phyloP scores from a whole-genome alignment of 2,113 vertebrate genomes.

The Pelecanoides urinatrix region DNA sequence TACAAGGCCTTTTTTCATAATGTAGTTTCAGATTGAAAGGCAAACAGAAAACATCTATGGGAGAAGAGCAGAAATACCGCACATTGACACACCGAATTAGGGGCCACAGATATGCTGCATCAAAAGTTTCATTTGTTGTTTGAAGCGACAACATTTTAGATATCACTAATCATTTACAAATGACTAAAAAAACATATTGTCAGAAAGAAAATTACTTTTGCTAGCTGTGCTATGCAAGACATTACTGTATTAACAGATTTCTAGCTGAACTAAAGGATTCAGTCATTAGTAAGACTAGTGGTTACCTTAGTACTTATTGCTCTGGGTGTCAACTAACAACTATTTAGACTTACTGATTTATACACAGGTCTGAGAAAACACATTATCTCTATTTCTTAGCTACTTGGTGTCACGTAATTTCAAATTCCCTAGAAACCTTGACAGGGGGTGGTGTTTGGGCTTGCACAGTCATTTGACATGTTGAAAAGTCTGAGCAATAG shows the following conservation, averaged over 20 bases:
- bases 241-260: neutral
- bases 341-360: neutral
- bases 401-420: neutral
- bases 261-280: neutral
- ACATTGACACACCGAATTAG: neutral
- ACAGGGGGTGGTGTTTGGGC: neutral
- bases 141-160: neutral
- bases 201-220: neutral
- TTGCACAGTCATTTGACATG: neutral
- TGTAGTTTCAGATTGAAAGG: neutral
- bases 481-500: neutral
- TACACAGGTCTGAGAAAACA: neutral
- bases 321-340: neutral
- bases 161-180: neutral
- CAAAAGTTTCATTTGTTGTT: neutral
- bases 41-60: neutral
- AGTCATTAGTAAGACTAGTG: neutral
- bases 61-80: neutral
- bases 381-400: neutral
- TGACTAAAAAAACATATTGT: neutral
- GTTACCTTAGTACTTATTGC: neutral
- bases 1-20: neutral
- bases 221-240: neutral
- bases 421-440: neutral
- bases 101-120: neutral